Base-by-base conservation (phyloP, 2,888 invertebrate species). In the Drosophila rellima region DNA sequence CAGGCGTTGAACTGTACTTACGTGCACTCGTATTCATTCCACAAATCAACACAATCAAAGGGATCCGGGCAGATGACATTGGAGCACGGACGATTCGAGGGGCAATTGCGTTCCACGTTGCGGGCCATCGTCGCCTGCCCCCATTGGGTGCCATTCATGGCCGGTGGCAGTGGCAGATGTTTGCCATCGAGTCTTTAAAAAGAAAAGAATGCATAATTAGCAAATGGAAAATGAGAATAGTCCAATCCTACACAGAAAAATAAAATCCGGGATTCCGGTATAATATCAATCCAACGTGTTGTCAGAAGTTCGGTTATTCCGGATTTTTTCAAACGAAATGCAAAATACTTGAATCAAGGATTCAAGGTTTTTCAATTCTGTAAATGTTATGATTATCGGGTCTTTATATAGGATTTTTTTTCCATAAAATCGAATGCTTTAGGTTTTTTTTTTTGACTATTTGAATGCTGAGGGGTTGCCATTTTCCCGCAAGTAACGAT, bases 21-120 rank as follows among this genome's bases (percentile, higher is more conserved):
- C 97, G 98, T 98, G 97, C 99, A 99, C 92, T 98, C 98, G 91
- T 98, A 97, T 93, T 97, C 97, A 93, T 98, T 99, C 99, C 99
- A 99, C 45, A 99, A 95, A 93, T 98, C 98, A 80, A 97, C 96
- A 93, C 98, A 99, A 90, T 97, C 97, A 93, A 98, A 98, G n/a
- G 97, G 98, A 90, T 97, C 96, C 0, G 97, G 96, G 92, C 98
- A 98, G 90, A 97, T 97, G 48, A 98, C 97, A 92, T 97, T 97
- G 80, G 97, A 96, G 91, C 98, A 98, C 0, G 98, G 98, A 90
- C 98, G 97, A 91, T 98, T 97, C 23, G 98, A 98, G n/a, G 97
- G 96, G 92, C 99, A 99, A 91, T 97, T 96, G 70, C 96, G 95
- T 88, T 97, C 97, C 64, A 98, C 94, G 92, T 98, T 97, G 79